Base-by-base conservation (phyloP, 1,140 invertebrate species). In the Drosophila busckii region DNA sequence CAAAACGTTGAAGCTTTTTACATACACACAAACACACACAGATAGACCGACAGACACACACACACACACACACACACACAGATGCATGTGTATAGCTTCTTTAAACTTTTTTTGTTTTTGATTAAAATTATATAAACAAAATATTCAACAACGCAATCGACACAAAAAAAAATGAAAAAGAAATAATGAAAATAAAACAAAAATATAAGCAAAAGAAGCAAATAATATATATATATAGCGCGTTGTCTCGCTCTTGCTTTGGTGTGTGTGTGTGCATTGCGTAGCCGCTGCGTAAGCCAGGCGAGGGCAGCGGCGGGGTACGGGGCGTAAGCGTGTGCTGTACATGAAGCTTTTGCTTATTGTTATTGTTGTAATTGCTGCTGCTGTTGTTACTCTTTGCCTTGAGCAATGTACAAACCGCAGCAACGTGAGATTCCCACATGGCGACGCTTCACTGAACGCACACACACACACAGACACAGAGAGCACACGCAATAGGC, bases 101-200 rank as follows among this genome's bases (percentile, higher is more conserved):
- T 26, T 20, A 25, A 46, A 29, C 45, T 53, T 61, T 56, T 25
- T 82, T 75, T 52, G 65, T 59, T 59, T 82, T 75, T 83, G 53
- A 73, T 84, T 84, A 84, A 84, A 75, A 84, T 84, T 84, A 84
- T 84, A 80, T 84, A 84, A 84, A 84, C 80, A 84, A 80, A 84
- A 84, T 84, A 84, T 75, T 84, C 69, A 84, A 84, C 80, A 82
- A 70, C 69, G 80, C 80, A 84, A 84, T 84, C 80, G 71, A 70
- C 80, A 75, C 66, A 83, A 44, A 32, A 69, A 64, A 52, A 59
- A 68, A 52, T 38, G 35, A 48, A 50, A 26, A 42, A 34, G 42
- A 75, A 78, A 71, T 71, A 78, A 78, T 78, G 62, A 78, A 78
- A 80, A 78, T 66, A 49, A 56, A 48, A 35, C 28, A 44, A 50